phyloP scores from a whole-genome alignment of 2,113 vertebrate species.

The Ctenodactylus gundi region DNA sequence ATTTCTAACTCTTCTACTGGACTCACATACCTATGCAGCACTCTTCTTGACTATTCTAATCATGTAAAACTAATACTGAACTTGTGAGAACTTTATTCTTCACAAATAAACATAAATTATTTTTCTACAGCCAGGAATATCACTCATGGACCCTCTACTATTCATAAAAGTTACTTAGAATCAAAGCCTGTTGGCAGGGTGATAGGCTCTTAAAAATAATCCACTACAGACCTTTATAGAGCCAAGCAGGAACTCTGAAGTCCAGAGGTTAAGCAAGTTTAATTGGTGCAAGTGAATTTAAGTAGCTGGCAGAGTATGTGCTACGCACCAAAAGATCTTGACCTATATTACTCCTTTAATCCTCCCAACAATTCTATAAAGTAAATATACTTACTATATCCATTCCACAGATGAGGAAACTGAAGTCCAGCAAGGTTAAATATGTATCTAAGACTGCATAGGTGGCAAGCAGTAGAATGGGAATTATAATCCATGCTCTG shows the following conservation, averaged over 20 bases:
- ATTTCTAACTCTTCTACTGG: not conserved
- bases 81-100: not conserved
- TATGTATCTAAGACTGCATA: not conserved
- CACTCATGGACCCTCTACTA: not conserved
- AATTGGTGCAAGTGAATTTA: not conserved
- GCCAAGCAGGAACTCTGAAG: not conserved
- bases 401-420: not conserved
- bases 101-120: not conserved
- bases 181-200: not conserved
- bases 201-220: not conserved
- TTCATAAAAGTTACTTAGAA: not conserved
- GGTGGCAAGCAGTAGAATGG: not conserved
- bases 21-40: not conserved
- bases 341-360: not conserved
- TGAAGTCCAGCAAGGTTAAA: not conserved
- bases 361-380: not conserved
- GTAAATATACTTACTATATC: not conserved
- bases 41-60: not conserved
- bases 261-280: not conserved
- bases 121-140: not conserved
- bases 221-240: not conserved
- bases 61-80: not conserved
- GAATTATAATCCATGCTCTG: not conserved
- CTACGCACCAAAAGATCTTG: not conserved
- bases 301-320: not conserved